Conservation (phyloP, 2,113 vertebrate species). For the Dendropsophus ebraccatus region DNA sequence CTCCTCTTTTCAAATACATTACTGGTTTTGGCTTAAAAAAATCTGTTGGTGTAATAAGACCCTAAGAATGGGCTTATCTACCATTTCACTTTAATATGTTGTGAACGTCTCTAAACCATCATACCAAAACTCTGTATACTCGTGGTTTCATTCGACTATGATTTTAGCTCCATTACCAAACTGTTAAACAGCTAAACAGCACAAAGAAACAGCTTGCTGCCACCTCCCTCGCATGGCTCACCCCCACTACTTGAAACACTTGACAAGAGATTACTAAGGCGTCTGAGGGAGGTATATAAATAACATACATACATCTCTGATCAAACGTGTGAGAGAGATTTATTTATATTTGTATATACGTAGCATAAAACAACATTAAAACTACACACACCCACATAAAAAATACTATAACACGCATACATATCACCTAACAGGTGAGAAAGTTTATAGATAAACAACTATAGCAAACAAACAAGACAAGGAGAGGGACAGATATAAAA, state of each 20-base stretch:
- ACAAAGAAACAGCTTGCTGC: constrained; percentile 45
- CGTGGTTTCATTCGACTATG: neutral
- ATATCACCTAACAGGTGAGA: neutral
- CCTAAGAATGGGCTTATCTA: too few relatives aligned
- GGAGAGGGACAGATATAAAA: neutral
- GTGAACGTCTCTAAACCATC: neutral
- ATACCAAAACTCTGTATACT: neutral
- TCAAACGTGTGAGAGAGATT: constrained; percentile 32
- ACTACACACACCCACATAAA: neutral
- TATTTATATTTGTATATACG: constrained; percentile 8
- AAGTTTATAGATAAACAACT: neutral
- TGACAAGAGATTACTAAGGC: constrained; percentile 47
- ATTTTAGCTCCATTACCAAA: neutral
- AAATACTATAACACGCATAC: neutral
- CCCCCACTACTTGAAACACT: constrained; percentile 28
- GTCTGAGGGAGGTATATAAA: constrained; percentile 53
- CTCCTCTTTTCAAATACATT: too few relatives aligned
- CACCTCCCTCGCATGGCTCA: constrained; percentile 1
- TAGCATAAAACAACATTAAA: neutral
- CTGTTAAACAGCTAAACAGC: neutral
- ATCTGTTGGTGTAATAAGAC: too few relatives aligned
- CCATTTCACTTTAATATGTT: neutral
- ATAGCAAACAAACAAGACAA: neutral
- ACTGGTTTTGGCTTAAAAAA: too few relatives aligned
- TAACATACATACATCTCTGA: constrained; percentile 46